Conservation (phyloP, 2,888 invertebrate species). For the Sarcophaga variegata region DNA sequence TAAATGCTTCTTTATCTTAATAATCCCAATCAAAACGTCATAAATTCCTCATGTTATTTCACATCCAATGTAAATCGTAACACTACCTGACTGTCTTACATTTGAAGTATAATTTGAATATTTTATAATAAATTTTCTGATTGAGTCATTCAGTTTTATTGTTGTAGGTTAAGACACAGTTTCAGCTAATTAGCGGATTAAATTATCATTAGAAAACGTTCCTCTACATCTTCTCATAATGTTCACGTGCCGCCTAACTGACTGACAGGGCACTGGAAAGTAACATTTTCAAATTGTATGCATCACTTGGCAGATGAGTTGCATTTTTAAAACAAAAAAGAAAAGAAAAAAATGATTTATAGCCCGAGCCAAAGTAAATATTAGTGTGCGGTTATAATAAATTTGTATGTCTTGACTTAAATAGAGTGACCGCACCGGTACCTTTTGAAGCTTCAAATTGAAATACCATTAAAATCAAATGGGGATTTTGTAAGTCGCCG, state of each 20-base stretch:
- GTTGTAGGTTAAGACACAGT: not conserved
- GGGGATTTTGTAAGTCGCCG: no score
- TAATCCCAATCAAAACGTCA: no score
- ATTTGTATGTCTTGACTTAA: no score
- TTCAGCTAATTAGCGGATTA: not conserved
- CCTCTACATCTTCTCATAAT: not conserved
- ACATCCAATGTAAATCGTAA: no score
- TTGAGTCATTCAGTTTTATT: not conserved
- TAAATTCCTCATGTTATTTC: no score
- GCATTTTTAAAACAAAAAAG: not conserved
- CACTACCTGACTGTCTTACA: no score
- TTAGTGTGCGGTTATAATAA: not conserved
- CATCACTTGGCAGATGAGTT: not conserved
- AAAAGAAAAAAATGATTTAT: not conserved
- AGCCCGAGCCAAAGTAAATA: not conserved
- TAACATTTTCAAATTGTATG: not conserved
- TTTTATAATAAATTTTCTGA: no score
- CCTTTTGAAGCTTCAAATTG: no score
- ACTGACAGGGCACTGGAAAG: not conserved
- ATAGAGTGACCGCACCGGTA: no score
- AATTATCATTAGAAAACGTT: not conserved
- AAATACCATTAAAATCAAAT: no score
- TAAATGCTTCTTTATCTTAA: no score
- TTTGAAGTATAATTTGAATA: no score
- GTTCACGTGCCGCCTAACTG: constrained; percentile 7